Conservation (phyloP, 2,797 vertebrate species). For the Leuciscus waleckii region DNA sequence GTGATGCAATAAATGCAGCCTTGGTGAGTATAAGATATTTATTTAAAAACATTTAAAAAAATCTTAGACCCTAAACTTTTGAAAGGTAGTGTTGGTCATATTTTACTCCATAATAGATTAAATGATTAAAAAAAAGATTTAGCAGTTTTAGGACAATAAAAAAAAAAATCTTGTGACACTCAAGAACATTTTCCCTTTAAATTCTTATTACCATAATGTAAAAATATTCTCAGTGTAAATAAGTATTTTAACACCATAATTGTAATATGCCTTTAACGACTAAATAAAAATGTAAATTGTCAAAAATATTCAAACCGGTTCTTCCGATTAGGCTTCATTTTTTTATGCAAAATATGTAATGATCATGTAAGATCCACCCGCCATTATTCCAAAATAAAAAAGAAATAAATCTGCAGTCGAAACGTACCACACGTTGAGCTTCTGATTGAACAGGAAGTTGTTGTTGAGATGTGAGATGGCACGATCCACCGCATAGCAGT, state of each 20-base stretch:
- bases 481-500: constrained; percentile 91
- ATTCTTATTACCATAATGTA: too few relatives aligned
- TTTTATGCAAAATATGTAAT: neutral
- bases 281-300: too few relatives aligned
- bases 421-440: constrained; percentile 89
- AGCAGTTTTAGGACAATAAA: too few relatives aligned
- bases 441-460: constrained; percentile 93
- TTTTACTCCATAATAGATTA: neutral
- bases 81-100: neutral
- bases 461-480: constrained; percentile 95
- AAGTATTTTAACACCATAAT: neutral
- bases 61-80: too few relatives aligned
- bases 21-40: too few relatives aligned
- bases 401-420: neutral
- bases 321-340: neutral
- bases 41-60: too few relatives aligned
- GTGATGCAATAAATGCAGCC: too few relatives aligned
- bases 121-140: neutral
- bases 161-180: too few relatives aligned
- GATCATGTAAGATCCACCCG: neutral
- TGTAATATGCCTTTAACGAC: neutral
- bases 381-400: neutral
- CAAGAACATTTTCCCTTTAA: neutral
- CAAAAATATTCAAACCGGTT: neutral
- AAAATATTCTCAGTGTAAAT: neutral